Base-by-base conservation (phyloP, 1,140 invertebrate species). In the Papilio glaucus region DNA sequence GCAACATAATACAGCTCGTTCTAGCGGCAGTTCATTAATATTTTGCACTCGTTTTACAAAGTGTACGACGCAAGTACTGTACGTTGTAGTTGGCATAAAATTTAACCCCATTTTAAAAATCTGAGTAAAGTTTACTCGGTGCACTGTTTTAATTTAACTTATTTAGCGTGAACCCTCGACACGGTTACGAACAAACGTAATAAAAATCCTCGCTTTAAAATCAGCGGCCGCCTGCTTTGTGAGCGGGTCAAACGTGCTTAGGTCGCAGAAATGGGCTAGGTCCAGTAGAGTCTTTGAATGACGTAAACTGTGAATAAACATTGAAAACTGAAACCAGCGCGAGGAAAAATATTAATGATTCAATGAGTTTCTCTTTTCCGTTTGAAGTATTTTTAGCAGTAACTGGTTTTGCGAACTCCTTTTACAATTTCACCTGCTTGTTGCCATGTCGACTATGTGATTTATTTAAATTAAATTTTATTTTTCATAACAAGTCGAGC, bases 131-230 rank as follows among this genome's bases (percentile, higher is more conserved):
- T 57, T 57, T 13, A 57, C 9, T 57, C 21, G 49, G 49, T 26
- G 49, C 21, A 57, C 49, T 57, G 49, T 57, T 57, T 57, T 57
- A 57, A 57, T 57, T 57, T 57, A 57, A 57, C 49, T 57, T 57
- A 57, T 57, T 57, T 57, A 57, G 49, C 49, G 49, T 57, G 21
- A 57, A 24, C 49, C 24, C 49, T 57, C 49, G 49, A 57, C 49
- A 57, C 49, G 18, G 24, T 57, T 57, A 57, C 21, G 18, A 57
- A 57, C 49, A 57, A 57, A 57, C 49, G 49, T 57, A 57, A 57
- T 57, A 57, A 24, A 33, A 57, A 26, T 57, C 21, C 49, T 57
- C 21, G 49, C 21, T 57, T 57, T 57, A 57, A 57, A 57, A 57
- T 26, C 49, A 4, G 49, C 49, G 49, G 49, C 49, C 49, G 49